Conservation (phyloP, 2,888 invertebrate species). For the Mythimna ferrago region DNA sequence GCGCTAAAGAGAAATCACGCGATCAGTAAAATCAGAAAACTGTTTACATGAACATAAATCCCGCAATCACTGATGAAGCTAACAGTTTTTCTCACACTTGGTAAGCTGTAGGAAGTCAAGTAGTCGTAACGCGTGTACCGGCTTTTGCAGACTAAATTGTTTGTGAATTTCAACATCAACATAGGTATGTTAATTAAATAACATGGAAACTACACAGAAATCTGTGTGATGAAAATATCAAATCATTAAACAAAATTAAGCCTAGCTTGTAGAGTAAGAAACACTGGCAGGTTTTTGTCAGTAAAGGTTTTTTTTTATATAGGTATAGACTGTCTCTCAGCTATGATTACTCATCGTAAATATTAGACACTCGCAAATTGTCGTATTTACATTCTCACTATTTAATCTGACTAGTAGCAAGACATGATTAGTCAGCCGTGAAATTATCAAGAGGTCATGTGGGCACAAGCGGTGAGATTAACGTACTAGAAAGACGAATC, state of each 20-base stretch:
- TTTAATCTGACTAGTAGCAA: conserved; percentile 29
- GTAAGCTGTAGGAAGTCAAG: neutral
- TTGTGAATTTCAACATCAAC: neutral
- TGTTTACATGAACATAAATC: conserved; percentile 20
- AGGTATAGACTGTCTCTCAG: neutral
- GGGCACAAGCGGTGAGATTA: conserved; percentile 4
- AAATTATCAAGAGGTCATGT: conserved; percentile 20
- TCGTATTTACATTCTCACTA: conserved; percentile 6
- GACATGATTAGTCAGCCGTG: conserved; percentile 23
- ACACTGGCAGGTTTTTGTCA: too few species aligned
- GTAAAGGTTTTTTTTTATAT: too few species aligned
- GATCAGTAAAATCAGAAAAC: conserved; percentile 30
- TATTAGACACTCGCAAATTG: conserved; percentile 13
- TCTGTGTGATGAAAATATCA: neutral
- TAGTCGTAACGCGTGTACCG: neutral
- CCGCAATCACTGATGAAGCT: conserved; percentile 2
- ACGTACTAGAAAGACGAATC: neutral
- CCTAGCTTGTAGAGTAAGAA: too few species aligned
- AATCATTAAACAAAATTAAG: neutral
- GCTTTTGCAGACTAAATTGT: neutral
- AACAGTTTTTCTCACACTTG: neutral
- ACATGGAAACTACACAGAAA: neutral
- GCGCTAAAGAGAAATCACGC: conserved; percentile 46
- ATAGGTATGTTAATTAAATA: neutral
- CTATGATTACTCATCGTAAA: conserved; percentile 29